phyloP scores from a whole-genome alignment of 1,140 invertebrate species.

The Pantala flavescens region DNA sequence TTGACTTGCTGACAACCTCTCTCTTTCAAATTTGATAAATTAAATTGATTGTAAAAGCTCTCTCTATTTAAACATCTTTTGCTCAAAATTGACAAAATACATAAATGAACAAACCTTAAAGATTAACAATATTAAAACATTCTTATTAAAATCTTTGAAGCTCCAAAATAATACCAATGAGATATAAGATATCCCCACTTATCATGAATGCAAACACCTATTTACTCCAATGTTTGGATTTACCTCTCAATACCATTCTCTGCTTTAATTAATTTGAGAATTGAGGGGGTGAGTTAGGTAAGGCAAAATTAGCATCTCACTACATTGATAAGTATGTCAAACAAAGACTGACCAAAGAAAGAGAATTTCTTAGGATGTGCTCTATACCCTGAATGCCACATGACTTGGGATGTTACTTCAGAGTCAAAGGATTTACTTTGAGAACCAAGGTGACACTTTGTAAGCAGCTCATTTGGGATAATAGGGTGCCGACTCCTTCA shows the following conservation, averaged over 20 bases:
- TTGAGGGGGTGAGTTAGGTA: neutral
- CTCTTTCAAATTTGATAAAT: too few relatives aligned
- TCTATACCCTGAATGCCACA: neutral
- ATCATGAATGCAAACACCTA: conserved; percentile 4
- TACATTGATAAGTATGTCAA: neutral
- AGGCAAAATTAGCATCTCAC: neutral
- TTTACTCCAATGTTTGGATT: neutral
- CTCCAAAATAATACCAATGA: neutral
- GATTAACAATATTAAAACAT: neutral
- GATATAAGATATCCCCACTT: conserved; percentile 2
- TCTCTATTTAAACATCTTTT: neutral
- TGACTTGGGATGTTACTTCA: neutral
- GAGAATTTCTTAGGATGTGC: neutral
- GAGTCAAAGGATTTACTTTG: neutral
- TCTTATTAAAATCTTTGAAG: neutral
- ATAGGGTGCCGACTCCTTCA: neutral
- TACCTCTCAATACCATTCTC: neutral
- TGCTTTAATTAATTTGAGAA: neutral
- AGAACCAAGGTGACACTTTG: neutral
- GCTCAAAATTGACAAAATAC: neutral
- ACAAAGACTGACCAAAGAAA: neutral
- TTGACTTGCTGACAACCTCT: neutral
- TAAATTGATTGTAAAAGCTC: neutral
- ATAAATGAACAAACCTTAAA: neutral
- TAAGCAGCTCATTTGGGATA: neutral